Evolutionary conservation across 2,888 invertebrate genomes (phyloP).

Genomic region (Cantharis rustica): DNA sequence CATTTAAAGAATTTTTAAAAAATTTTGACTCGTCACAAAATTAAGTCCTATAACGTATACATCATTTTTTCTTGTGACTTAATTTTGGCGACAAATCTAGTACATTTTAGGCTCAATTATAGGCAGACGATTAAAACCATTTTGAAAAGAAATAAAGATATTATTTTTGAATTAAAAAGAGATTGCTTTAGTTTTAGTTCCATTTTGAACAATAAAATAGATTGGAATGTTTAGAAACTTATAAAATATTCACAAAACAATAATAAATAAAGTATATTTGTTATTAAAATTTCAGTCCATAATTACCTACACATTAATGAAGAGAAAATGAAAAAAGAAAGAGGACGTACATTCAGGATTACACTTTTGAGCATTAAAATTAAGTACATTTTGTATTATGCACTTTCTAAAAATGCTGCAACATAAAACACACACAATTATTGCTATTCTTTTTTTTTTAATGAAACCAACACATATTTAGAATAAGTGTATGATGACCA

Average conservation of each 20-base stretch:
- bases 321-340: slow-evolving; percentile 27
- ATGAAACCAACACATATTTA: slow-evolving; percentile 29
- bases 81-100: slow-evolving; percentile 13
- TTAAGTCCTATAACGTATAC: slow-evolving; percentile 5
- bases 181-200: neutral
- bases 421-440: slow-evolving; percentile 48
- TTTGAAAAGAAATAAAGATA: slow-evolving; percentile 4
- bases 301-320: slow-evolving; percentile 31
- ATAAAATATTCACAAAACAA: slow-evolving; percentile 18
- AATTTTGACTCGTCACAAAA: slow-evolving; percentile 9
- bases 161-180: neutral
- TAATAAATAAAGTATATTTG: slow-evolving; percentile 18
- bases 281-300: slow-evolving; percentile 37
- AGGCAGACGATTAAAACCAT: slow-evolving; percentile 23
- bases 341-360: slow-evolving; percentile 36
- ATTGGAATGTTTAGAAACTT: slow-evolving; percentile 25
- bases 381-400: slow-evolving; percentile 42
- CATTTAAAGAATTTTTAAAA: slow-evolving; percentile 42
- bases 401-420: slow-evolving; percentile 30
- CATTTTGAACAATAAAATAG: neutral
- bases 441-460: slow-evolving; percentile 45
- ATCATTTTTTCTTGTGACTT: slow-evolving; percentile 13
- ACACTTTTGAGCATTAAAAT: slow-evolving; percentile 50
- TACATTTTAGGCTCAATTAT: slow-evolving; percentile 25
- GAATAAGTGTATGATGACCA: slow-evolving; percentile 21